Conservation (phyloP, 2,888 invertebrate genomes). For the Eremobia ochroleuca region DNA sequence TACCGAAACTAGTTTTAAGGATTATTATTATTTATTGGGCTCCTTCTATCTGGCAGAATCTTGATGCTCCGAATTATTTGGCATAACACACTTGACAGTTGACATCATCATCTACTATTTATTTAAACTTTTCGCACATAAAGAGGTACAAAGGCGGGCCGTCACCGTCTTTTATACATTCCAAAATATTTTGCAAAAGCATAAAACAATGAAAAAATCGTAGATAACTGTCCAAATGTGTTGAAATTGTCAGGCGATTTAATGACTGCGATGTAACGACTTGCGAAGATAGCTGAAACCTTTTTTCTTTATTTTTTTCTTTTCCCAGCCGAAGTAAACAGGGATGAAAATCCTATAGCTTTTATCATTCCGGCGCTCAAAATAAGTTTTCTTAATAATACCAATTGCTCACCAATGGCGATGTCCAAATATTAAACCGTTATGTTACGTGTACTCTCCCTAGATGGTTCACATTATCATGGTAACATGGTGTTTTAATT, state of each 20-base stretch:
- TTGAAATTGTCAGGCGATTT: conserved; percentile 24
- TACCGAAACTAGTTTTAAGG: conserved; percentile 20
- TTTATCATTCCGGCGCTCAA: not conserved
- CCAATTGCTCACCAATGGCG: not conserved
- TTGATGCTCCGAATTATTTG: too few species aligned
- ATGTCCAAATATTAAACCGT: not conserved
- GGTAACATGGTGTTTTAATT: too few species aligned
- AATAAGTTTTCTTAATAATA: not conserved
- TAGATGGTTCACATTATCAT: not conserved
- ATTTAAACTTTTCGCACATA: too few species aligned
- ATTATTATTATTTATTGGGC: conserved; percentile 3
- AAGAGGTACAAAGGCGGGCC: too few species aligned
- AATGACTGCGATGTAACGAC: conserved; percentile 44
- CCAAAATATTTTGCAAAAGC: conserved; percentile 11
- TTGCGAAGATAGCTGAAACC: conserved; percentile 19
- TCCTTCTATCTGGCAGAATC: too few species aligned
- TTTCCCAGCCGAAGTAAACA: not conserved
- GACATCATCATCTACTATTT: too few species aligned
- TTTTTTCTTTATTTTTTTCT: not conserved
- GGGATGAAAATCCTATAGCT: not conserved
- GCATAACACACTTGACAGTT: too few species aligned
- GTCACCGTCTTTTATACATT: not conserved
- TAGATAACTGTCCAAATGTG: conserved; percentile 40
- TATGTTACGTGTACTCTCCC: too few species aligned
- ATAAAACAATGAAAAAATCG: conserved; percentile 7